Conservation (phyloP, 2,888 invertebrate species). For the Cantharis flavilabris region DNA sequence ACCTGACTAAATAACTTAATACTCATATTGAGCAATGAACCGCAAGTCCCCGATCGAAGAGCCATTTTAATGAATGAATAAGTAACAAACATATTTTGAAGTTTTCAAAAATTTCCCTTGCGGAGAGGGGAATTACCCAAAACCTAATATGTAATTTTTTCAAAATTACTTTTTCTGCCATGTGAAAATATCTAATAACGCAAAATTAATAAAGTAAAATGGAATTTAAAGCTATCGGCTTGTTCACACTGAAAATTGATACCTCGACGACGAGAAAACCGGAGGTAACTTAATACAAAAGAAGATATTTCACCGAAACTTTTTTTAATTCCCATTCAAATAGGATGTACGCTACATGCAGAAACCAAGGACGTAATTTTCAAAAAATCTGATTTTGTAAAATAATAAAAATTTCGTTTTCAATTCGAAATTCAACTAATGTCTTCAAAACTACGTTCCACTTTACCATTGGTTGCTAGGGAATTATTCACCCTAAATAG, state of each 20-base stretch:
- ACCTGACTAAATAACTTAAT: slow-evolving; percentile 38
- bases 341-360: slow-evolving; percentile 38
- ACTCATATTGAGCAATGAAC: slow-evolving; percentile 34
- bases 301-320: slow-evolving; percentile 31
- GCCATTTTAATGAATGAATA: slow-evolving; percentile 6
- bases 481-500: slow-evolving; percentile 13
- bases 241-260: slow-evolving; percentile 33
- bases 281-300: slow-evolving; percentile 23
- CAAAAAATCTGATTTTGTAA: neutral
- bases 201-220: slow-evolving; percentile 6
- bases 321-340: slow-evolving; percentile 24
- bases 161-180: neutral
- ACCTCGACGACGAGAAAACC: slow-evolving; percentile 25
- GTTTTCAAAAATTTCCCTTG: neutral
- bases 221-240: slow-evolving; percentile 17
- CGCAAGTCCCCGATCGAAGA: slow-evolving; percentile 31
- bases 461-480: slow-evolving; percentile 28
- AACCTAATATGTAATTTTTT: neutral
- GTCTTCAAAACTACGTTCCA: slow-evolving; percentile 21
- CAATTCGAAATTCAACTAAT: neutral
- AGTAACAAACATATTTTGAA: neutral
- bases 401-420: neutral
- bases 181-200: slow-evolving; percentile 9
- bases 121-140: neutral
- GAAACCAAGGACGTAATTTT: neutral